Evolutionary conservation across 2,113 vertebrate species (phyloP).

Genomic region (Hippocampus guttulatus): DNA sequence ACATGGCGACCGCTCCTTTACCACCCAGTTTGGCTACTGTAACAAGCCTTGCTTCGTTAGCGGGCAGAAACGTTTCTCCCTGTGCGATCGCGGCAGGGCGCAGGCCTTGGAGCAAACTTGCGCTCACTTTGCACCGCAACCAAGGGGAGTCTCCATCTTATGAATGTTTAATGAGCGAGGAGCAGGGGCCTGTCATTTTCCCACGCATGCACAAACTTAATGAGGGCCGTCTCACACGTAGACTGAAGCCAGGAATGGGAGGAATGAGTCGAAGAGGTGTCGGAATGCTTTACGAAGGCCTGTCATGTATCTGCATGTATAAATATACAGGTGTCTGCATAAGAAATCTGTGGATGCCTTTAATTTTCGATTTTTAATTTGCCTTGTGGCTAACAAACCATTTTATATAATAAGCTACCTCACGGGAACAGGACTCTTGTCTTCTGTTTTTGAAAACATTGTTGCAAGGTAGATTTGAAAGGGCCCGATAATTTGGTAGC

Average conservation of each 20-base stretch:
- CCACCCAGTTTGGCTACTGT: constrained; percentile 4
- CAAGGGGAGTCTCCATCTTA: constrained; percentile 31
- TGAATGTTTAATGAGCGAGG: constrained; percentile 49
- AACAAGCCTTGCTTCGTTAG: constrained; percentile 37
- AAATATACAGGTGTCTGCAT: neutral
- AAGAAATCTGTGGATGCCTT: neutral
- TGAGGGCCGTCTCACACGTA: constrained; percentile 55
- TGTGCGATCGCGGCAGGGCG: constrained; percentile 35
- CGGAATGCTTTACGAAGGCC: neutral
- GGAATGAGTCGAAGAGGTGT: constrained; percentile 11
- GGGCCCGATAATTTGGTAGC: neutral
- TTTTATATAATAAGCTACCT: neutral
- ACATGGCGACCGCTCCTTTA: constrained; percentile 18
- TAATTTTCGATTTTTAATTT: neutral
- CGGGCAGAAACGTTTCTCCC: constrained; percentile 32
- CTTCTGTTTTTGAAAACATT: neutral
- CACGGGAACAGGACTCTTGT: neutral
- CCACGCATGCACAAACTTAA: constrained; percentile 45
- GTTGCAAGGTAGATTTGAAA: neutral
- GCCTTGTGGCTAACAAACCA: neutral
- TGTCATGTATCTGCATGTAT: constrained; percentile 11
- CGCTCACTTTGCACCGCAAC: constrained; percentile 30
- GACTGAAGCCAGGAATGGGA: constrained; percentile 39
- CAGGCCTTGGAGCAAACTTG: constrained; percentile 34
- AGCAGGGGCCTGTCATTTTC: constrained; percentile 39